Percentiles rank a stretch among this genome's conserved stretches.
These are phyloP conservation scores for Emydura subglobosa DNA, from an alignment of 2,113 vertebrate species.

Conservation along the genomic window DNA sequence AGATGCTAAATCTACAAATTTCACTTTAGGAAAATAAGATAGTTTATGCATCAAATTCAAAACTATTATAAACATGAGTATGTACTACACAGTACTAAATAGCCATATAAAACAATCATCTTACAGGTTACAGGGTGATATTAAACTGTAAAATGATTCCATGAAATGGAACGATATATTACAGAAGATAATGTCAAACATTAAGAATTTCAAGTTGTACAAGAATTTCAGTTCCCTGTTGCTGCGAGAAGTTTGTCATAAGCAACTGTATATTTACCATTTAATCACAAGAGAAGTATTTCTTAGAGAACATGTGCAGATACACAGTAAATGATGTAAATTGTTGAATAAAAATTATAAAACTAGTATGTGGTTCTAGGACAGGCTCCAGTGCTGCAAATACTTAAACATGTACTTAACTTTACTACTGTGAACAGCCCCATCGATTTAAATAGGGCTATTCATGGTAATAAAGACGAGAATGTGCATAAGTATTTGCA, in stretches of 20 bases:
- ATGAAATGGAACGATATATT: slow-evolving; percentile 19
- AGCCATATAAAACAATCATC: neutral
- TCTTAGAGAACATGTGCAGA: neutral
- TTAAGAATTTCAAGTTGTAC: slow-evolving; percentile 3
- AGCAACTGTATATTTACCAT: neutral
- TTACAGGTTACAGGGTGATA: neutral
- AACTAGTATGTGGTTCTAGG: neutral
- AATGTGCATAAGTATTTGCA: neutral
- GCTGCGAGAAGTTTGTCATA: neutral
- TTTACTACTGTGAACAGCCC: neutral
- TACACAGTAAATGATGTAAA: neutral
- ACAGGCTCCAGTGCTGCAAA: neutral
- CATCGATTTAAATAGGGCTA: neutral
- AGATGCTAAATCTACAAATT: neutral
- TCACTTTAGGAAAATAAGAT: neutral
- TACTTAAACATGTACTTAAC: neutral
- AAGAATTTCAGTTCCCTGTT: slow-evolving; percentile 60
- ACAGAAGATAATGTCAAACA: neutral
- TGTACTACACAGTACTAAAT: neutral
- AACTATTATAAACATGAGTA: neutral
- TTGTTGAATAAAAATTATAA: neutral
- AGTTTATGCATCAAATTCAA: neutral
- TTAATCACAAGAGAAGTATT: neutral
- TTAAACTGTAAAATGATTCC: slow-evolving; percentile 61
- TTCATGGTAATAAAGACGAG: neutral